Evolutionary conservation across 2,797 vertebrate species (phyloP).

Genomic region (Coregonus sp.): DNA sequence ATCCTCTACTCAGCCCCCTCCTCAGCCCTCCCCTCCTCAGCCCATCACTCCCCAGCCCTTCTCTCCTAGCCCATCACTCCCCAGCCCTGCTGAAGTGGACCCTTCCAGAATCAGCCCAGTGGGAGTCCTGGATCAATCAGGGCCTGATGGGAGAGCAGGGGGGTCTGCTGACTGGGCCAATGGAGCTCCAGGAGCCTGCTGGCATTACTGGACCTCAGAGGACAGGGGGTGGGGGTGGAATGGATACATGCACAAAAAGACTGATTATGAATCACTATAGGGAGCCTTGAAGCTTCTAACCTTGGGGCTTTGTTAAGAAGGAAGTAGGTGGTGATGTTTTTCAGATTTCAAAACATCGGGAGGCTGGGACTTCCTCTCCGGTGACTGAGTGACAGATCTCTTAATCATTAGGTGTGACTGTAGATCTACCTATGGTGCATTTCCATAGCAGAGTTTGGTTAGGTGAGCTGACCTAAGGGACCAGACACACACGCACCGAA

Average conservation of each 20-base stretch:
- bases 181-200: background rate
- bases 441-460: no score
- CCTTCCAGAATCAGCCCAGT: background rate
- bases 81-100: no score
- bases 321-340: background rate
- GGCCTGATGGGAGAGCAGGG: background rate
- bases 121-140: constrained; percentile 8
- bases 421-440: background rate
- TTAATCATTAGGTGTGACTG: no score
- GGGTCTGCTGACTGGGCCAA: constrained; percentile 7
- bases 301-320: background rate
- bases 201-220: background rate
- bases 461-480: no score
- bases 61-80: no score
- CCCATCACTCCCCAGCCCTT: no score
- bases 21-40: background rate
- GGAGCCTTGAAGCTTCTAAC: no score
- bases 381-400: no score
- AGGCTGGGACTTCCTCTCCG: background rate
- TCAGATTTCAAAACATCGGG: background rate
- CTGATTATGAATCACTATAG: background rate
- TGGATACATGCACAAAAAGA: background rate
- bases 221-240: background rate
- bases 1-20: no score
- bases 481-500: no score